phyloP scores from a whole-genome alignment of 2,113 vertebrate species.

The Alectura lathami region DNA sequence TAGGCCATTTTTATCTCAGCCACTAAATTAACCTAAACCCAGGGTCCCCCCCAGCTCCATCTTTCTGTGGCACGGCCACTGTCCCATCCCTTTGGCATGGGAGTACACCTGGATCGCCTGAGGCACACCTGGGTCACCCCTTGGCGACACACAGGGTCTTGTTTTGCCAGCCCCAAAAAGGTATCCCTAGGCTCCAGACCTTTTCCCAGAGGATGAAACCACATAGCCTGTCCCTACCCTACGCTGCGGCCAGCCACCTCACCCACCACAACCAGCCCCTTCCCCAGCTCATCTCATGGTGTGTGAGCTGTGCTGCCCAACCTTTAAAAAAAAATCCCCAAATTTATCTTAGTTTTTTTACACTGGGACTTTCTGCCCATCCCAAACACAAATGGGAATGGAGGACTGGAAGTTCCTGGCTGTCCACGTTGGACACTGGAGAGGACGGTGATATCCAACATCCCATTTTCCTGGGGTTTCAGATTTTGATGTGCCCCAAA shows the following conservation, averaged over 20 bases:
- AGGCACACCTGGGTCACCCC: not conserved
- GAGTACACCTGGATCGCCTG: fast-evolving
- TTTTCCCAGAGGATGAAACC: not conserved
- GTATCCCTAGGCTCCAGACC: not conserved
- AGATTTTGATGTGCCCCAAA: not conserved
- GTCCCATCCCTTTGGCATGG: fast-evolving
- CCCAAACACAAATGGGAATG: not conserved
- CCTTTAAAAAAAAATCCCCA: not conserved
- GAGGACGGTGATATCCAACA: not conserved
- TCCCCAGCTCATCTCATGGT: fast-evolving
- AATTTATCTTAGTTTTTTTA: not conserved
- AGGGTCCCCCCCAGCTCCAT: not conserved
- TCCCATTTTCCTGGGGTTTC: not conserved
- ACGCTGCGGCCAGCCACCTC: not conserved
- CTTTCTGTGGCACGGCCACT: not conserved
- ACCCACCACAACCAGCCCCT: not conserved
- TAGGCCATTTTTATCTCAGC: not conserved
- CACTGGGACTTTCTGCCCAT: fast-evolving
- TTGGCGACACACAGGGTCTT: not conserved
- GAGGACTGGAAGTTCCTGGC: not conserved
- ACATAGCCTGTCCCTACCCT: not conserved
- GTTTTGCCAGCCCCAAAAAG: not conserved
- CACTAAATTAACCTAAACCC: not conserved
- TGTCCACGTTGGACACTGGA: not conserved
- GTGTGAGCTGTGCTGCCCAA: not conserved